Base-by-base conservation (phyloP, 2,888 invertebrate genomes). In the Ectemnius continuus region DNA sequence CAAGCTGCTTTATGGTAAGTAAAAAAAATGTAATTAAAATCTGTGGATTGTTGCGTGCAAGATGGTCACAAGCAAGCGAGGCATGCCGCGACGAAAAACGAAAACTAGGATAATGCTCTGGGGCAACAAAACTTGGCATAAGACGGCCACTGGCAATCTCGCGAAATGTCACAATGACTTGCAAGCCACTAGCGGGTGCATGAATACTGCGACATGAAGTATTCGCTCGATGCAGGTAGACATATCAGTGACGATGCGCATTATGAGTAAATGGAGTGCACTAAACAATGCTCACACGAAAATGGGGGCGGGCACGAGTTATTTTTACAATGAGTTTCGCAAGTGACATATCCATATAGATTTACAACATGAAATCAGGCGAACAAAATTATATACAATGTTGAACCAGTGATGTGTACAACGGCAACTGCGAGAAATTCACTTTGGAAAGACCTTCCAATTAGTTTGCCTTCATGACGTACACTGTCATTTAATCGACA, bases 21-120 rank as follows among this genome's bases (percentile, higher is more conserved):
- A 68, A 73, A 59, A 59, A 52, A 46, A 36, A 36, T 36, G 36
- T 36, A 36, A 8, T 36, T 36, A 36, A 36, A 45, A 52, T 68
- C 56, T 36, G 58, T 66, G 73, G 64, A 69, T 70, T 76, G 76
- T 76, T 70, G 71, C 86, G 86, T 88, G 88, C 88, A 86, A 73
- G 70, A 78, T 74, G 71, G 46, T 80, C 76, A 80, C 85, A 86
- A 86, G 84, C 85, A 86, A 84, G 85, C 84, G 75, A 64, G 73
- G 59, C 83, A 83, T 81, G 80, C 83, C 70, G 61, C 59, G 73
- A 48, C 70, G 59, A 61, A 23, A 64, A 26, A 14, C 61, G 70
- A 58, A 70, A 60, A 60, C 63, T 36, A 66, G 63, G 58, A 65
- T 52, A 46, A 59, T 61, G 61, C 65, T 23, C 16, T 52, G 61